Percentiles rank a stretch among this genome's conserved stretches.
Evolutionary conservation across 2,113 vertebrate genomes (phyloP).

Genomic region (Paradoxurus hermaphroditus): DNA sequence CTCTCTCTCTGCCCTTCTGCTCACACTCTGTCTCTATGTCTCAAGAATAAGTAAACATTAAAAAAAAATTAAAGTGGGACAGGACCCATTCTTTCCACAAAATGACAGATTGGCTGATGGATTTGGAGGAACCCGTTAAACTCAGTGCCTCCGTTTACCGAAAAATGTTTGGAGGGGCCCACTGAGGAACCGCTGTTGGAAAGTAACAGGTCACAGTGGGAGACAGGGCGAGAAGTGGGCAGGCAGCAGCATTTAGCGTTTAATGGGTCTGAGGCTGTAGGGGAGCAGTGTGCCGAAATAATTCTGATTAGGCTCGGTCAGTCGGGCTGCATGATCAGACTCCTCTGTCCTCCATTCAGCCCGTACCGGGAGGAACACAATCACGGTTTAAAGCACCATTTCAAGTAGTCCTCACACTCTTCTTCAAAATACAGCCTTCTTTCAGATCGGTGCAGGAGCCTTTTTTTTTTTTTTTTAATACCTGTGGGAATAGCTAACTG

Average conservation of each 20-base stretch:
- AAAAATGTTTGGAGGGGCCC: constrained; percentile 81
- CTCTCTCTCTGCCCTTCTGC: no score
- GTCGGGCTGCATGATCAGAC: constrained; percentile 80
- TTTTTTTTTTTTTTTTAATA: background rate
- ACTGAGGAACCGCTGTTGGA: constrained; percentile 78
- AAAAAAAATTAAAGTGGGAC: constrained; percentile 52
- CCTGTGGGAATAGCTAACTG: constrained; percentile 37
- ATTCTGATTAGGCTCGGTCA: constrained; percentile 92
- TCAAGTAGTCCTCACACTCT: constrained; percentile 35
- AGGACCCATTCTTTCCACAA: constrained; percentile 63
- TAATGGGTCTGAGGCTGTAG: constrained; percentile 82
- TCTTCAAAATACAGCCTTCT: constrained; percentile 56
- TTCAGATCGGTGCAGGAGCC: background rate
- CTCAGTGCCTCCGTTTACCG: constrained; percentile 77
- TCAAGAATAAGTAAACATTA: no score
- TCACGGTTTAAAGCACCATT: constrained; percentile 54
- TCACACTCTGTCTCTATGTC: no score
- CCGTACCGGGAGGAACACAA: constrained; percentile 41
- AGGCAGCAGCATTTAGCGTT: constrained; percentile 80
- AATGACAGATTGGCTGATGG: constrained; percentile 78
- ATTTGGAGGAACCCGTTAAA: constrained; percentile 82
- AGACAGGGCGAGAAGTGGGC: constrained; percentile 78
- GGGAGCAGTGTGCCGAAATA: constrained; percentile 92
- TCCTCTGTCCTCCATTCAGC: constrained; percentile 46
- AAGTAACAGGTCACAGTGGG: constrained; percentile 84